A percentile compares a stretch with the other conserved stretches of the same genome.
Conservation (phyloP, 2,888 invertebrate genomes). For the Macrophya annulata region DNA sequence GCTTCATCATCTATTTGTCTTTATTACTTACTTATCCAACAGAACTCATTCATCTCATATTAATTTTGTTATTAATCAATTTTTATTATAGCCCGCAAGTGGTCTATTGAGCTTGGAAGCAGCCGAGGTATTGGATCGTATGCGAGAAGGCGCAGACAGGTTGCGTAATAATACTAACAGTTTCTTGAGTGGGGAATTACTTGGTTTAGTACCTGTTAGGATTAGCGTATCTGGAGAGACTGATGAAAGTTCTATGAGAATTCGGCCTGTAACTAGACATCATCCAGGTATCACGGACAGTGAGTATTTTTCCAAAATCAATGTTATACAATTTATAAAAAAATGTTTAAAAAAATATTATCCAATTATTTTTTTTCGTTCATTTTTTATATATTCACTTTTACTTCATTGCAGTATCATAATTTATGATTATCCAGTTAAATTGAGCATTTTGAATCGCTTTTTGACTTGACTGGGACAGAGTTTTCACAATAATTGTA, state of each 20-base stretch:
- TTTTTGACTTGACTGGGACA: neutral
- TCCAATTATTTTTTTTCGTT: neutral
- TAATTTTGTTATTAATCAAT: constrained; percentile 27
- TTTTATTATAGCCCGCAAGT: constrained; percentile 67
- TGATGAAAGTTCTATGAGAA: constrained; percentile 75
- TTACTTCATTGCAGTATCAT: neutral
- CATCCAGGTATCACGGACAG: constrained; percentile 72
- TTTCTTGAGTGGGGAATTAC: constrained; percentile 87
- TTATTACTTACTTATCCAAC: constrained; percentile 37
- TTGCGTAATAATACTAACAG: constrained; percentile 90
- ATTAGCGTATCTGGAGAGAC: constrained; percentile 77
- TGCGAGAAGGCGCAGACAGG: constrained; percentile 87
- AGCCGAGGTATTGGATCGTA: constrained; percentile 85
- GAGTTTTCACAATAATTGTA: neutral
- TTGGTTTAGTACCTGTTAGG: constrained; percentile 82
- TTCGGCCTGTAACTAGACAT: constrained; percentile 74
- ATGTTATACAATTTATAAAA: neutral
- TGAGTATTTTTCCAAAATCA: constrained; percentile 62
- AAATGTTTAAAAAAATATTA: neutral
- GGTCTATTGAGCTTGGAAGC: constrained; percentile 80
- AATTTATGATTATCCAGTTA: constrained; percentile 27
- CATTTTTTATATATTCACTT: constrained; percentile 13
- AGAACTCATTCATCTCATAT: neutral
- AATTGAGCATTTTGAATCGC: constrained; percentile 19
- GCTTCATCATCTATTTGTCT: constrained; percentile 32